Evolutionary conservation across 2,797 vertebrate species (phyloP), one percentile per base, ranked within the genome.

Genomic region (Lateolabrax maculatus): DNA sequence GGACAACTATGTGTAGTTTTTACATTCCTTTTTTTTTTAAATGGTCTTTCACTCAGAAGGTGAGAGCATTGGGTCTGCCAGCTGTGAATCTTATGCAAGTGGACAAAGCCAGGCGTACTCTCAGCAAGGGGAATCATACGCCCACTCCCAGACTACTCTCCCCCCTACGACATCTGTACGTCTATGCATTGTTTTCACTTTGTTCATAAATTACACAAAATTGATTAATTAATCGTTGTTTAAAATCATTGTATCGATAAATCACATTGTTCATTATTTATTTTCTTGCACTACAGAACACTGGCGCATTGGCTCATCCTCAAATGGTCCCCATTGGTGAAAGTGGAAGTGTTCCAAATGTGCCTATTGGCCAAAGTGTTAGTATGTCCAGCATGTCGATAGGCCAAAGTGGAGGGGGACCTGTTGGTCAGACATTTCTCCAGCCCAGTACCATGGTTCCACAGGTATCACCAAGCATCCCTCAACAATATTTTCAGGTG

Each of bases 401-500:
- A 73, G 88, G 92, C 51, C 94, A 95, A 79, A 94, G 92, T 84
- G 91, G 90, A 89, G 94, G 90, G 37, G 89, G 83, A 52, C 80
- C 91, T 69, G 85, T 80, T 86, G 92, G 87, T 82, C 91, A 95
- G 90, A 90, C 87, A n/a, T 91, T 95, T 90, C 90, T 95, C 90
- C 95, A 95, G 79, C 92, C 94, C 72, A 88, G 79, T 75, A 76
- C 92, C 77, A 85, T 95, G 90, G 94, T 95, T 90, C 87, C 94
- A 52, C 96, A 96, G 89, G 88, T 95, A 85, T 95, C 94, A 44
- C 91, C 93, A 89, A 90, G 92, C 92, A 86, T 94, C 84, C 87
- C 93, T 70, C 95, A 95, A 86, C 95, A 95, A 67, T 92, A 93
- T 89, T 90, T 95, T 89, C 94, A 95, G 92, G 93, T 96, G 88